phyloP scores from a whole-genome alignment of 2,113 vertebrate species.

The Pachyramphus minor region DNA sequence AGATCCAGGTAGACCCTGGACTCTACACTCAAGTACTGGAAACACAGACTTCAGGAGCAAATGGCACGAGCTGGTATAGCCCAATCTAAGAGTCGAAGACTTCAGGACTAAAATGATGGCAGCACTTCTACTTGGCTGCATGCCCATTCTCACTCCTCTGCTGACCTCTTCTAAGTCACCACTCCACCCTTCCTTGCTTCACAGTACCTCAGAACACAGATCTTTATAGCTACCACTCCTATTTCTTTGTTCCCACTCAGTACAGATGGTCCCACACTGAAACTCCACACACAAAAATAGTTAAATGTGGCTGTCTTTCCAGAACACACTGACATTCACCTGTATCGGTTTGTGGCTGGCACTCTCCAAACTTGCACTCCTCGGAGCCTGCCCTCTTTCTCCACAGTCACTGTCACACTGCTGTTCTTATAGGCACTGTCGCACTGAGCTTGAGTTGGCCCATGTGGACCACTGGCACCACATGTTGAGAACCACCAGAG shows the following conservation, averaged over 20 bases:
- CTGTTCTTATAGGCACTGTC: slow-evolving; percentile 80
- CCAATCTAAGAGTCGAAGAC: background rate
- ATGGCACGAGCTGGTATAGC: background rate
- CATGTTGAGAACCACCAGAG: slow-evolving; percentile 84
- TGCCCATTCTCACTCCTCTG: background rate
- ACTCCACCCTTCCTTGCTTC: background rate
- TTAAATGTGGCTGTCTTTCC: background rate
- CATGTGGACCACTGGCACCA: slow-evolving; percentile 80
- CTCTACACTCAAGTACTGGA: background rate
- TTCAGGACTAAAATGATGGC: background rate
- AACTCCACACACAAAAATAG: background rate
- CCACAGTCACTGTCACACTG: slow-evolving; percentile 79
- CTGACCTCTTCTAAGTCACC: background rate
- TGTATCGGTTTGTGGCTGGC: slow-evolving; percentile 80
- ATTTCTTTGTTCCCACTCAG: background rate
- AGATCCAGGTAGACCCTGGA: background rate
- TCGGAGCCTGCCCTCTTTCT: slow-evolving; percentile 73
- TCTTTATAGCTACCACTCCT: rapidly evolving
- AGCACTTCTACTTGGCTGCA: background rate
- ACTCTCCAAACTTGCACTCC: slow-evolving; percentile 86
- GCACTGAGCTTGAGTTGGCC: slow-evolving; percentile 88
- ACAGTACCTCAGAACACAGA: background rate
- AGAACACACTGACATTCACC: slow-evolving; percentile 62
- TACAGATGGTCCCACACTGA: background rate
- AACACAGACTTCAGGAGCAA: background rate